These are phyloP conservation scores for Ciconia maguari DNA, from an alignment of 2,113 vertebrate genomes.

Conservation along the genomic window DNA sequence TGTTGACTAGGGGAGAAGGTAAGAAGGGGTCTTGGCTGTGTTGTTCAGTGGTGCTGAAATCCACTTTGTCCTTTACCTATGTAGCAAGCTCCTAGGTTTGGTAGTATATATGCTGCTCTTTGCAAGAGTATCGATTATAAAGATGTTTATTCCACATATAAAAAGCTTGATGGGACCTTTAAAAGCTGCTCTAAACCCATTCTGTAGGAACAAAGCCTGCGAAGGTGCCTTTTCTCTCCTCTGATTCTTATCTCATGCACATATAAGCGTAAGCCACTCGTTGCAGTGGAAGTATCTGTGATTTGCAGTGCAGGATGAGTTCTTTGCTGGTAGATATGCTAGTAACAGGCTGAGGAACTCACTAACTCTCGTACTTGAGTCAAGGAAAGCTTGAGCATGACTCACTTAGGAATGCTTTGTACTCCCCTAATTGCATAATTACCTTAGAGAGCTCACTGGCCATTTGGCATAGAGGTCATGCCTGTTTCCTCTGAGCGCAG, in stretches of 20 bases:
- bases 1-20: background rate
- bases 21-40: background rate
- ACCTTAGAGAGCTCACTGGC: slow-evolving; percentile 33
- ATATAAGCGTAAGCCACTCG: background rate
- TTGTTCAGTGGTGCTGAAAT: background rate
- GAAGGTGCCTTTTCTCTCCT: background rate
- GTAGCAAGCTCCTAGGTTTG: background rate
- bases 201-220: background rate
- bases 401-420: slow-evolving; percentile 64
- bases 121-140: background rate
- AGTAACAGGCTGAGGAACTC: background rate
- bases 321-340: background rate
- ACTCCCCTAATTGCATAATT: slow-evolving; percentile 54
- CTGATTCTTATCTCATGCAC: background rate
- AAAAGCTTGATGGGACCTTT: background rate
- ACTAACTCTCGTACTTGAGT: background rate
- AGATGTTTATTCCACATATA: background rate
- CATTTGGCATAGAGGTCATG: slow-evolving; percentile 49
- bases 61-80: background rate
- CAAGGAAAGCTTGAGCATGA: slow-evolving; percentile 34
- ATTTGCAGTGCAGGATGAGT: background rate
- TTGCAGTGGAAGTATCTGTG: background rate
- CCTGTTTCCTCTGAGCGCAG: slow-evolving; percentile 33
- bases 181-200: background rate
- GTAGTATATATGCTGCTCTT: background rate